Evolutionary conservation across 2,888 invertebrate genomes (phyloP).

Genomic region (Dolichomitus sp.): DNA sequence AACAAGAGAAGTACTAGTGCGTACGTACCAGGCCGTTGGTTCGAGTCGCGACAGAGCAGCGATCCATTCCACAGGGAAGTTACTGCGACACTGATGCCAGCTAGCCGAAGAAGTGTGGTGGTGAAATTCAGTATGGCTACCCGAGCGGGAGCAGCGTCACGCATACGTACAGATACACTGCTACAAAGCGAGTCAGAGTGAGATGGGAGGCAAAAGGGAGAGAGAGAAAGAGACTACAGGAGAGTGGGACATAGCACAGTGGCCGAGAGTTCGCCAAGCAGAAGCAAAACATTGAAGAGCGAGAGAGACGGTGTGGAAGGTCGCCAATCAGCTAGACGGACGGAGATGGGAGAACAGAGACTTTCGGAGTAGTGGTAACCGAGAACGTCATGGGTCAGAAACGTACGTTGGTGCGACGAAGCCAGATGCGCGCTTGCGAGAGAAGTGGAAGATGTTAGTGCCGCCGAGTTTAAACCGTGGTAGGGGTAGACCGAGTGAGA

Average conservation of each 20-base stretch:
- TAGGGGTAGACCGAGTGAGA: constrained; percentile 7
- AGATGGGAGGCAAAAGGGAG: background rate
- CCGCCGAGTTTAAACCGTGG: constrained; percentile 14
- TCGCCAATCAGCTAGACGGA: constrained; percentile 59
- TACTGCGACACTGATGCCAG: constrained; percentile 76
- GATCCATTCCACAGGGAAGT: constrained; percentile 72
- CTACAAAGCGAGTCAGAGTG: constrained; percentile 30
- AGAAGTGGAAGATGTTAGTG: constrained; percentile 57
- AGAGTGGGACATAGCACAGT: constrained; percentile 26
- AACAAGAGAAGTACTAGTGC: constrained; percentile 44
- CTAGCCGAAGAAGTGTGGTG: constrained; percentile 65
- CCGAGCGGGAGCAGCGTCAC: constrained; percentile 48
- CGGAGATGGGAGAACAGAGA: constrained; percentile 45
- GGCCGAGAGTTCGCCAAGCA: constrained; percentile 49
- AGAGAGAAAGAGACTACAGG: background rate
- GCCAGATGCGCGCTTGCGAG: background rate
- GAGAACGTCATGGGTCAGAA: constrained; percentile 49
- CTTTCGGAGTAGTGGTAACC: constrained; percentile 2
- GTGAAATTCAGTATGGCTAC: constrained; percentile 73
- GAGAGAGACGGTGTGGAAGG: constrained; percentile 65
- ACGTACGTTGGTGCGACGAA: constrained; percentile 5
- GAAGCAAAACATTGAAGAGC: constrained; percentile 36
- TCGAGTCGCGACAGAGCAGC: constrained; percentile 60
- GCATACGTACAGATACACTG: constrained; percentile 23
- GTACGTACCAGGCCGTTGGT: constrained; percentile 67